These are phyloP conservation scores for Psittacula cyanocephala DNA, from an alignment of 2,113 vertebrate species.

Conservation along the genomic window DNA sequence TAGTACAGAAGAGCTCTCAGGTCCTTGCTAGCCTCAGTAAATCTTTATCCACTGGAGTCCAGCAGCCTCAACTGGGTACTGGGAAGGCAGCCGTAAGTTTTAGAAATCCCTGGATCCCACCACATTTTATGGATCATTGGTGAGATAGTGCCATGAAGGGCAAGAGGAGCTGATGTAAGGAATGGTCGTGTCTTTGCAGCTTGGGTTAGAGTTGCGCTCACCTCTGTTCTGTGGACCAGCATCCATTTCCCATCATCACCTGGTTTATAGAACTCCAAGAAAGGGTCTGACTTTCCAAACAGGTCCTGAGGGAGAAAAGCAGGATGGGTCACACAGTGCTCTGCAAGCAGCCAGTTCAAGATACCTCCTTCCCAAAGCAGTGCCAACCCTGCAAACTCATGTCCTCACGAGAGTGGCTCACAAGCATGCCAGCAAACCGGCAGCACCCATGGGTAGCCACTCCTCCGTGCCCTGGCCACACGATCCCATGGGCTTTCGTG, in stretches of 20 bases:
- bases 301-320: slow-evolving; percentile 82
- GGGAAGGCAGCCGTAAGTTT: not conserved
- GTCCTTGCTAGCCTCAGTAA: not conserved
- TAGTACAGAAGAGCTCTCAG: not conserved
- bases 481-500: accelerated
- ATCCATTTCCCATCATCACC: slow-evolving; percentile 96
- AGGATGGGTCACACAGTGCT: accelerated
- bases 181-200: not conserved
- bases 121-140: not conserved
- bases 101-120: not conserved
- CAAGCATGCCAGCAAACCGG: not conserved
- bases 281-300: slow-evolving; percentile 98
- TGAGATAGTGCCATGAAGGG: accelerated
- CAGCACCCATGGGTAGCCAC: not conserved
- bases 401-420: accelerated
- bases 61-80: not conserved
- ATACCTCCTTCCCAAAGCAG: not conserved
- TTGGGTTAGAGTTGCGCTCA: slow-evolving; percentile 31
- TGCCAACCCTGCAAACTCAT: not conserved
- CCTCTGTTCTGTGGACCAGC: slow-evolving; percentile 98
- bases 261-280: slow-evolving; percentile 95
- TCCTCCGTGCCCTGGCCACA: accelerated
- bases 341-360: not conserved
- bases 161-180: not conserved
- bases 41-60: not conserved